Percentiles rank a stretch among this genome's conserved stretches.
Conservation (phyloP, 2,888 invertebrate genomes). For the Archips crataeganus region DNA sequence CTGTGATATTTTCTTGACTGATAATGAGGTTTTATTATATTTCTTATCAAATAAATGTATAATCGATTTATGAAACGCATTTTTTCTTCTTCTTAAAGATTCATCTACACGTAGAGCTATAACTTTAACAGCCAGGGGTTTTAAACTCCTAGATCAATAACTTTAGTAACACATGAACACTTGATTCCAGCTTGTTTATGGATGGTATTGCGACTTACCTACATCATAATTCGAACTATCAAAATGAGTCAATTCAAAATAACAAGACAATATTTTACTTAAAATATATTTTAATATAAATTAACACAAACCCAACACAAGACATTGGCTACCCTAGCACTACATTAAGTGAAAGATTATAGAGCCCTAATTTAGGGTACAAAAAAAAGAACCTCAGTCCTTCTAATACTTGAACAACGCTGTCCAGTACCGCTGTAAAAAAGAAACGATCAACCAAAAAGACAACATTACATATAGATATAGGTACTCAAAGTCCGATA, state of each 20-base stretch:
- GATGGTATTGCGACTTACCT: too few relatives aligned
- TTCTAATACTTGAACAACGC: slow-evolving; percentile 71
- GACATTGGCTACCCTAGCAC: slow-evolving; percentile 76
- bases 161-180: too few relatives aligned
- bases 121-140: too few relatives aligned
- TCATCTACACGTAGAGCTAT: background rate
- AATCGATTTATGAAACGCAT: slow-evolving; percentile 17
- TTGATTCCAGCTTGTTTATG: too few relatives aligned
- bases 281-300: slow-evolving; percentile 84
- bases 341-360: slow-evolving; percentile 77
- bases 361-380: slow-evolving; percentile 86
- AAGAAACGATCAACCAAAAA: slow-evolving; percentile 53
- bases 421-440: slow-evolving; percentile 30
- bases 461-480: slow-evolving; percentile 13
- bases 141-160: too few relatives aligned
- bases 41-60: slow-evolving; percentile 54
- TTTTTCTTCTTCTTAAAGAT: slow-evolving; percentile 22
- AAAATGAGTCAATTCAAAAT: slow-evolving; percentile 32
- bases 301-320: slow-evolving; percentile 85
- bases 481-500: slow-evolving; percentile 27
- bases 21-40: slow-evolving; percentile 69
- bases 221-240: background rate
- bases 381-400: slow-evolving; percentile 83
- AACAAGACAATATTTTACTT: slow-evolving; percentile 55
- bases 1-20: slow-evolving; percentile 77